Conservation (phyloP, 2,888 invertebrate species). For the Ormia ochracea region DNA sequence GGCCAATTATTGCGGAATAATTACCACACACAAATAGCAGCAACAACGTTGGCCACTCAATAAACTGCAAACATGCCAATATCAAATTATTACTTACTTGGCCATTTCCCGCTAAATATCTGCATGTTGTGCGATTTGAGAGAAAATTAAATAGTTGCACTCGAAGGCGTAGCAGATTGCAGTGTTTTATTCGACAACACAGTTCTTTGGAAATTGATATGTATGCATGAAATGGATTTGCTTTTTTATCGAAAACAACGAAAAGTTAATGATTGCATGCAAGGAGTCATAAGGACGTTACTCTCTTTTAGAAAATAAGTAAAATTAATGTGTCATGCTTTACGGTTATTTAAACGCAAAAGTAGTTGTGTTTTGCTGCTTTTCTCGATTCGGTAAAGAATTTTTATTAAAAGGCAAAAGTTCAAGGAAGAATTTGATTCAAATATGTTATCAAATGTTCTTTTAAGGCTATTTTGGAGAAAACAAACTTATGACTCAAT, state of each 20-base stretch:
- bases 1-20: not conserved
- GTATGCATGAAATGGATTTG: constrained; percentile 33
- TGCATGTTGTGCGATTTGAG: constrained; percentile 13
- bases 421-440: not conserved
- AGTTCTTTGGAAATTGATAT: constrained; percentile 55
- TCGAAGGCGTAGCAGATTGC: not conserved
- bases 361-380: constrained; percentile 39
- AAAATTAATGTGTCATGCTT: constrained; percentile 51
- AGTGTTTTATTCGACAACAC: constrained; percentile 1
- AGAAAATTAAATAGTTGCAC: constrained; percentile 19
- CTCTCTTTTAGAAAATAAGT: constrained; percentile 1
- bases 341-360: constrained; percentile 49
- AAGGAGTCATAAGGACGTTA: not conserved
- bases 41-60: constrained; percentile 27
- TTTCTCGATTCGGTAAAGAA: not conserved
- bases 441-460: no score
- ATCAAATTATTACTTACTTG: constrained; percentile 57
- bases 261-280: constrained; percentile 30
- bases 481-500: no score
- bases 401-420: not conserved
- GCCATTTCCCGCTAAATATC: constrained; percentile 36
- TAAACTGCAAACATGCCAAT: constrained; percentile 57
- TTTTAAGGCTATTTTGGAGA: no score
- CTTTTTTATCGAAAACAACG: not conserved
- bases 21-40: not conserved